Evolutionary conservation across 1,140 invertebrate genomes (phyloP).

Genomic region (Zaprionus inermis): DNA sequence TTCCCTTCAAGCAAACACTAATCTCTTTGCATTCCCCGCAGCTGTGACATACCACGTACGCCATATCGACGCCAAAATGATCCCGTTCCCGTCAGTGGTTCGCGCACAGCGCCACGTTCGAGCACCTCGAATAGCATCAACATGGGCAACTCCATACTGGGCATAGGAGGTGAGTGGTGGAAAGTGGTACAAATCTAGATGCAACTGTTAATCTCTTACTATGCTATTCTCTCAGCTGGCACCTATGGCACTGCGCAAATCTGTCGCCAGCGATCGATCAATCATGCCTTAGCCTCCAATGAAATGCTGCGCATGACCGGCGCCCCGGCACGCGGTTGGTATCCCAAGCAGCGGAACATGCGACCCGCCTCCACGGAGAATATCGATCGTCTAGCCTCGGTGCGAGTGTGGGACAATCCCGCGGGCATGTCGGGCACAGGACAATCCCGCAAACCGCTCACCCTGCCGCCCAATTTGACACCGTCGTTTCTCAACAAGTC

Average conservation of each 20-base stretch:
- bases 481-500: slow-evolving; percentile 94
- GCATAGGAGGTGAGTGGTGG: slow-evolving; percentile 63
- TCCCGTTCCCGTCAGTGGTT: slow-evolving; percentile 77
- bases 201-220: neutral
- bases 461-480: slow-evolving; percentile 92
- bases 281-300: slow-evolving; percentile 89
- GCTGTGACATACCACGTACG: slow-evolving; percentile 90
- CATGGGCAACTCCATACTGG: slow-evolving; percentile 84
- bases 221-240: slow-evolving; percentile 48
- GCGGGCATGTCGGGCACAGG: slow-evolving; percentile 78
- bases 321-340: slow-evolving; percentile 92
- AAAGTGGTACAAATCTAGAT: too few relatives aligned
- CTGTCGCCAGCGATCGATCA: slow-evolving; percentile 87
- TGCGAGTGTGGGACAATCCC: slow-evolving; percentile 84
- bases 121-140: slow-evolving; percentile 86
- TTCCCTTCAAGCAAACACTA: neutral
- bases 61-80: slow-evolving; percentile 87
- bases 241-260: slow-evolving; percentile 85
- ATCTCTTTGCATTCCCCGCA: slow-evolving; percentile 14
- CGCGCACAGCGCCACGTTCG: slow-evolving; percentile 85
- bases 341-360: slow-evolving; percentile 89
- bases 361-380: slow-evolving; percentile 93
- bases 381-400: slow-evolving; percentile 88
- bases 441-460: slow-evolving; percentile 88
- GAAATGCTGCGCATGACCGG: slow-evolving; percentile 91